These are phyloP conservation scores for Julus scanicus DNA, from an alignment of 2,888 invertebrate species.

Conservation along the genomic window DNA sequence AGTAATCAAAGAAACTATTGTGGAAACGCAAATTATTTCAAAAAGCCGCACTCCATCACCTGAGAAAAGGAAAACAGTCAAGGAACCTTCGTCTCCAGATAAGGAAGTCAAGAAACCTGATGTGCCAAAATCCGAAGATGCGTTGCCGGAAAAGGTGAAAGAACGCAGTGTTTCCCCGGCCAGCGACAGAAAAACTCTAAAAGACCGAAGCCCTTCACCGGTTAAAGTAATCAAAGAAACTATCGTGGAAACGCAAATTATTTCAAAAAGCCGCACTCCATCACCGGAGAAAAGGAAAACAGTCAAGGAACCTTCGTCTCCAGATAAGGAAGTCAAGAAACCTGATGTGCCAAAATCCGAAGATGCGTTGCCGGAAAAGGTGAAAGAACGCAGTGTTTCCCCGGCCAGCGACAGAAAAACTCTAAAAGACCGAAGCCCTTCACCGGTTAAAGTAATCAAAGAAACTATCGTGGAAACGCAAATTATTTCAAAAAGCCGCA, in stretches of 20 bases:
- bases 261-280: neutral
- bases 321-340: no score
- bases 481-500: neutral
- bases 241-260: neutral
- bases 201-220: constrained; percentile 37
- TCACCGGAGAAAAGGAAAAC: constrained; percentile 49
- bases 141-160: no score
- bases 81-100: neutral
- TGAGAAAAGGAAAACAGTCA: constrained; percentile 22
- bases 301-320: neutral
- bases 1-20: neutral
- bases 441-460: neutral
- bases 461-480: neutral
- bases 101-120: no score
- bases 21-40: neutral
- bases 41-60: constrained; percentile 48
- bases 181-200: neutral
- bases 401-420: neutral
- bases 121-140: no score
- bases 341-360: no score
- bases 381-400: neutral
- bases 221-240: neutral
- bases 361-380: no score
- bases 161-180: neutral
- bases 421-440: constrained; percentile 16